These are phyloP conservation scores for Dorcus hopei DNA, from an alignment of 2,888 invertebrate species.

Conservation along the genomic window DNA sequence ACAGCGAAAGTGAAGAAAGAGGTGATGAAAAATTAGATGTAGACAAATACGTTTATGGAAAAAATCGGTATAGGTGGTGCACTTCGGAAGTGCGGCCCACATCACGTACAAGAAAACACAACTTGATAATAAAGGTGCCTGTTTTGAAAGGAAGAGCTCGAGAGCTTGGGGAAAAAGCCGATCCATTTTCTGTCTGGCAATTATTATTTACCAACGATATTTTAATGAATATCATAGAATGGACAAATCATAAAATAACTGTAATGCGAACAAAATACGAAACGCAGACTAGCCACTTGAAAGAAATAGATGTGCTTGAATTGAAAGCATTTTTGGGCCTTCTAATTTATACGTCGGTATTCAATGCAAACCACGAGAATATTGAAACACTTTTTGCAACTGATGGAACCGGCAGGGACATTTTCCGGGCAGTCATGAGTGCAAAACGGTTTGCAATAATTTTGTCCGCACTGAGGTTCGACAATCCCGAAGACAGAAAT, in stretches of 20 bases:
- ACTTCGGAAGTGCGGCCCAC: too few species aligned
- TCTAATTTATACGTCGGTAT: conserved; percentile 1
- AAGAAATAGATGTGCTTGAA: neutral
- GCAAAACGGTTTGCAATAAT: conserved; percentile 5
- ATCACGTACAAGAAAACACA: too few species aligned
- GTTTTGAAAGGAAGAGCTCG: too few species aligned
- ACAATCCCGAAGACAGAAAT: conserved; percentile 14
- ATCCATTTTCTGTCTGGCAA: too few species aligned
- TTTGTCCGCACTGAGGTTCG: conserved; percentile 16
- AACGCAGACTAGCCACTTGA: neutral
- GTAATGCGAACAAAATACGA: neutral
- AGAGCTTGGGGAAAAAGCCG: too few species aligned
- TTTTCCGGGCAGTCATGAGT: too few species aligned
- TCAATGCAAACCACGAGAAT: conserved; percentile 9
- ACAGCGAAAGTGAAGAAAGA: conserved; percentile 1
- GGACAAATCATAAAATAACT: conserved; percentile 1
- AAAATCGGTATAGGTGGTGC: too few species aligned
- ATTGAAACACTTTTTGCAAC: conserved; percentile 5
- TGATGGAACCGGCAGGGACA: conserved; percentile 6
- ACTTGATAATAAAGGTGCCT: too few species aligned
- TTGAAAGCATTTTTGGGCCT: conserved; percentile 3
- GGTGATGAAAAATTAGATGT: neutral
- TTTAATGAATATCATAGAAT: neutral
- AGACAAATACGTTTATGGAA: too few species aligned
- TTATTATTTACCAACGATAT: conserved; percentile 5